These are phyloP conservation scores for Equus quagga DNA, from an alignment of 2,113 vertebrate genomes.

Conservation along the genomic window DNA sequence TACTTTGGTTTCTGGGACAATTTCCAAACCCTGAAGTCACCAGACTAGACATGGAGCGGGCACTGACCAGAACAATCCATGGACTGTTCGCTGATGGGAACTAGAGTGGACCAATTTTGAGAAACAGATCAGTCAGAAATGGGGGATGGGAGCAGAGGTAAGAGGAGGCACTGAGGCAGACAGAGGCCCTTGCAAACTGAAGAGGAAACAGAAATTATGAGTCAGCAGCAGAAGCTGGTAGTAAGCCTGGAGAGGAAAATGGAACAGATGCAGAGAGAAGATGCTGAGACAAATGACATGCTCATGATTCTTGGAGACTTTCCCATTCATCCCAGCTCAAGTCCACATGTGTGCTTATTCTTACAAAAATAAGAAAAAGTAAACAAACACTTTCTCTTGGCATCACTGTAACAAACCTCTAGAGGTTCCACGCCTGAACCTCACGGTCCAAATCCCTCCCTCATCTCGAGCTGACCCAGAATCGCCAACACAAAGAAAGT, in stretches of 20 bases:
- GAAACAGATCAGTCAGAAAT: constrained; percentile 20
- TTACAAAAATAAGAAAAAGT: neutral
- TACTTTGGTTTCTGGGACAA: neutral
- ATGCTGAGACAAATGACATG: neutral
- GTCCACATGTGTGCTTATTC: neutral
- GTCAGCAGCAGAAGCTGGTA: constrained; percentile 65
- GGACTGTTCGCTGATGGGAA: neutral
- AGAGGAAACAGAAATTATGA: constrained; percentile 79
- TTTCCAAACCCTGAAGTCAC: neutral
- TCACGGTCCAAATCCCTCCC: neutral
- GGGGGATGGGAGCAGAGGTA: constrained; percentile 32
- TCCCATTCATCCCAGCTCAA: neutral
- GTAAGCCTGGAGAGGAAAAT: constrained; percentile 4
- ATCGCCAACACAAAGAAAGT: neutral
- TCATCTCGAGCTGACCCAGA: neutral
- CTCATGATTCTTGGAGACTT: neutral
- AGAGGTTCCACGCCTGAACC: neutral
- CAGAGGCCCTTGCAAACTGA: constrained; percentile 8
- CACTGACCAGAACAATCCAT: neutral
- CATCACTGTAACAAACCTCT: neutral
- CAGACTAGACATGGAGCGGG: neutral
- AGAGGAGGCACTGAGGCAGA: constrained; percentile 42
- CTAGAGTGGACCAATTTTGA: neutral
- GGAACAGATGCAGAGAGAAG: constrained; percentile 7
- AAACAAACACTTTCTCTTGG: neutral